These are phyloP conservation scores for Prunella strophiata DNA, from an alignment of 2,797 vertebrate genomes.

Conservation along the genomic window DNA sequence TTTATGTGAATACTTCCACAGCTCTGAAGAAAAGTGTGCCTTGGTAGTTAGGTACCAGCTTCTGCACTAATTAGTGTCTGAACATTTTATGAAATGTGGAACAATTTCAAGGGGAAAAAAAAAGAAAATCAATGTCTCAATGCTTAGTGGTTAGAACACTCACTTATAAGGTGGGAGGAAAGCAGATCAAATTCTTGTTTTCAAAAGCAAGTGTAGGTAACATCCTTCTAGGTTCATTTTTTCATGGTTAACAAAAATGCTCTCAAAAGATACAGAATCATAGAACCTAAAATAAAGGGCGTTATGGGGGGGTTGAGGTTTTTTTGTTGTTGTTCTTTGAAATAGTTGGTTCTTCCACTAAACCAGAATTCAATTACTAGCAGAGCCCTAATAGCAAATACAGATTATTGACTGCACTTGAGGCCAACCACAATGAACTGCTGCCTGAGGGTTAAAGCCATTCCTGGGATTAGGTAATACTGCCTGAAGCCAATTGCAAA, in stretches of 20 bases:
- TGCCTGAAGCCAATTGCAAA: constrained; percentile 36
- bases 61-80: constrained; percentile 36
- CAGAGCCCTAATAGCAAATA: constrained; percentile 27
- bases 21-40: constrained; percentile 17
- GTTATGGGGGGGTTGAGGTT: accelerated
- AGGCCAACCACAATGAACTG: constrained; percentile 43
- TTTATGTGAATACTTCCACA: neutral
- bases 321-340: neutral
- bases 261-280: neutral
- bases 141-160: neutral
- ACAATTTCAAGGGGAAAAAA: constrained; percentile 6
- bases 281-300: neutral
- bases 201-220: neutral
- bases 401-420: constrained; percentile 50
- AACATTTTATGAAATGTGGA: neutral
- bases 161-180: neutral
- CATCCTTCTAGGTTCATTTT: neutral
- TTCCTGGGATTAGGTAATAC: constrained; percentile 50
- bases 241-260: neutral
- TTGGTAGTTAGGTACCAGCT: neutral
- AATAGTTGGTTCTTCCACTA: constrained; percentile 11
- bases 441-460: constrained; percentile 37
- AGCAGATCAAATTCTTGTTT: neutral
- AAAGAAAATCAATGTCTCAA: neutral
- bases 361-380: constrained; percentile 55